Evolutionary conservation across 30 jellyfish, hydroid and myxozoan species (phyloP), one percentile per base, ranked within the genome.

Genomic region (Chrysaora quinquecirrha): DNA sequence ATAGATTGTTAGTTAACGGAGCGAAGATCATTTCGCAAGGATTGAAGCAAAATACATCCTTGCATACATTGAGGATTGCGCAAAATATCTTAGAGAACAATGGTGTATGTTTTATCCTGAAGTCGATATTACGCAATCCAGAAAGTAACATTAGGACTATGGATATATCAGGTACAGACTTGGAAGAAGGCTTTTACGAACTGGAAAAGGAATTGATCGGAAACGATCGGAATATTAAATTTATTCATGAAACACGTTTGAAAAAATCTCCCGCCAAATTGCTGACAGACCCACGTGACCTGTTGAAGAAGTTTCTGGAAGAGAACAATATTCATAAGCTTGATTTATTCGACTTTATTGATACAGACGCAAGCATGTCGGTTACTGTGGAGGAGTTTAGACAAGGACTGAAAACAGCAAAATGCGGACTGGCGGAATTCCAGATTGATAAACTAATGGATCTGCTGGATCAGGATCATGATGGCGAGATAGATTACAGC

Each of bases 381-480:
- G 73, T 82, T 29, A 69, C 85, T 28, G 93, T 82, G 49, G 93
- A 71, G 28, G 93, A 82, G 62, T 82, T 82, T 61, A 82, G 60
- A 25, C 48, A 71, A 0, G 93, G 93, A 2, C 65, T 82, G 49
- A 82, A 71, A 34, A 76, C 78, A 35, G 73, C 86, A 16, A 82
- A 82, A 54, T 82, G 93, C 74, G 93, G 93, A 50, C 86, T 82
- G 34, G 86, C 80, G 48, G 93, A 82, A 16, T 82, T 82, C 66
- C 93, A 82, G 54, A 82, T 82, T 24, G 86, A 82, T 33, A 80
- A 82, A 61, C 86, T 82, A 48, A 82, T 82, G 93, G 64, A 32
- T 23, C 32, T 70, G 0, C 43, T 82, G 61, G 93, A 82, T 34
- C 60, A 58, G 81, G 93, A 82, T 61, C 75, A 72, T 21, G 93